Base-by-base conservation (phyloP, 2,888 invertebrate species). In the Atethmia centrago region DNA sequence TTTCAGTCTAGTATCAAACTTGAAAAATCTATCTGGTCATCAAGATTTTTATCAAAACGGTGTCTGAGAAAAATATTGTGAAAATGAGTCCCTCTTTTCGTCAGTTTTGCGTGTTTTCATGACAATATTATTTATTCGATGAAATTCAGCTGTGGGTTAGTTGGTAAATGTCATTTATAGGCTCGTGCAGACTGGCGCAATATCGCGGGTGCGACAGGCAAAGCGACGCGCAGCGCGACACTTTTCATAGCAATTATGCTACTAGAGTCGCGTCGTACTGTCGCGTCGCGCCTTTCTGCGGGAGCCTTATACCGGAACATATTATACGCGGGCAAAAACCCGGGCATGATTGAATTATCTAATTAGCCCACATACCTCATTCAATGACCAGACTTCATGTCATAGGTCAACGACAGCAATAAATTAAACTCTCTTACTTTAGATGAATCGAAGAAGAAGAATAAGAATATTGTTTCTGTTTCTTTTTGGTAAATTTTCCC, bases 321-420 rank as follows among this genome's bases (percentile, higher is more conserved):
- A 14, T 40, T 7, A 36, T 3, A 36, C 0, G 14, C 45, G 28
- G 4, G 12, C 28, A 51, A 45, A 45, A 14, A 25, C 42, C 10
- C 19, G 9, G 42, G 21, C 14, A 9, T 25, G 21, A 53, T 45
- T 51, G 36, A 21, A 53, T 45, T n/a, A 51, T 14, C 31, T 49
- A 73, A 47, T 45, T 63, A 36, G 14, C 45, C 53, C 47, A 28
- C 4, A 3, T 73, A 31, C 28, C 21, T 49, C 10, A 31, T 58
- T 66, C 66, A 31, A 49, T 58, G 67, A 36, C 25, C 49, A 42
- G 76, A 49, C 63, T 21, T 28, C 28, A 58, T 67, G 77, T 51
- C 67, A 74, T 36, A 58, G 66, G 66, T 74, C 58, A 74, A 77
- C 14, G 58, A 55, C n/a, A 36, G 12, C 8, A 63, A 62, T 73